Base-by-base conservation (phyloP, 2,113 vertebrate genomes). In the Capreolus pygargus region DNA sequence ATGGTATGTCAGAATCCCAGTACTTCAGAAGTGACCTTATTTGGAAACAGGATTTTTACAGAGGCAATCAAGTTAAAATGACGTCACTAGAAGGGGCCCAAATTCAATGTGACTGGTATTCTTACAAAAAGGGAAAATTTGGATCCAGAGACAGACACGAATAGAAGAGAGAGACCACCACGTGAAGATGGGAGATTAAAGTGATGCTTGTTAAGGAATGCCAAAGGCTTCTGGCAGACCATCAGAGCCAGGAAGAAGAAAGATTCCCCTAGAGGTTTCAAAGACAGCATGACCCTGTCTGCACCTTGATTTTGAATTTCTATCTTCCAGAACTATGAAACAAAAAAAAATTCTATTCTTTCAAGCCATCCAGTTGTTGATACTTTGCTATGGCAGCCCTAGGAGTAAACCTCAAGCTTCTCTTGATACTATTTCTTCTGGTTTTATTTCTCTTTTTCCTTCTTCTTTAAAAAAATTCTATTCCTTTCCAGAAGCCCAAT, bases 41-140 rank as follows among this genome's bases (percentile, higher is more conserved):
- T 90, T 78, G 30, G 67, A 96, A 81, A 85, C 7, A 57, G 14
- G 25, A 28, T 33, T 91, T 89, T 78, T 16, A 39, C 17, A 28
- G 30, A 91, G 43, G 55, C n/a, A 95, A 86, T 60, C 47, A 86
- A 33, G 50, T 58, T 95, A 97, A 91, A 96, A 78, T 85, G 86
- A 96, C 81, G 57, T 85, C 81, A 74, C 74, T n/a, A 58, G 16
- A 28, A 50, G 83, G 50, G 43, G 64, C 67, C 60, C 8, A 19
- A 36, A 78, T 58, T 60, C 79, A 94, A 25, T 50, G 55, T 43
- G 45, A n/a, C 27, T 70, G 74, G 4, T 64, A 11, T 94, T 78
- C 5, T 85, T 64, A n/a, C 33, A 64, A 86, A 85, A 84, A n/a
- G 23, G 8, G 10, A 61, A 93, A 45, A 55, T 55, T 91, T 28